These are phyloP conservation scores for Agonum fuliginosum DNA, from an alignment of 2,888 invertebrate genomes.

Conservation along the genomic window DNA sequence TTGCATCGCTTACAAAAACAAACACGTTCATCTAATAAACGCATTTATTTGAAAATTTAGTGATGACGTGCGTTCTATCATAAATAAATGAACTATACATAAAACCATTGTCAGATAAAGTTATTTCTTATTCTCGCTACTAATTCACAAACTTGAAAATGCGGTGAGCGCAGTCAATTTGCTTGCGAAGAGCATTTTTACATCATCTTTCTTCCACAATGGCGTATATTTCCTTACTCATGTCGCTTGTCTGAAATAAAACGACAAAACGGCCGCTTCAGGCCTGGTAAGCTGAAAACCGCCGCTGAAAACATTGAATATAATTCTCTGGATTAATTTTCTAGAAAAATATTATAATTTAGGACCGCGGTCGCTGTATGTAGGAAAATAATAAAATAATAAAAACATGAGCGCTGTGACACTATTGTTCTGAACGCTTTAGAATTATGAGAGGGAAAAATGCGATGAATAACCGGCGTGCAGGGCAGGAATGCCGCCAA, in stretches of 20 bases:
- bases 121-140: too few species aligned
- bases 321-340: conserved; percentile 41
- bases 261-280: conserved; percentile 25
- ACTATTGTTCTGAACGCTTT: conserved; percentile 30
- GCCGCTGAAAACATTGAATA: not conserved
- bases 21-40: too few species aligned
- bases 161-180: conserved; percentile 8
- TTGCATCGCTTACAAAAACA: too few species aligned
- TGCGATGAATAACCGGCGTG: conserved; percentile 11
- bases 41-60: too few species aligned
- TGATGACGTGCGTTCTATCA: too few species aligned
- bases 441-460: conserved; percentile 35
- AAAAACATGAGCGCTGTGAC: conserved; percentile 34
- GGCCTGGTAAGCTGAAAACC: not conserved
- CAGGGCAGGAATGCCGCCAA: not conserved
- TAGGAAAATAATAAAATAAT: conserved; percentile 39
- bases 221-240: conserved; percentile 1
- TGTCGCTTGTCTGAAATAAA: conserved; percentile 14
- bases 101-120: too few species aligned
- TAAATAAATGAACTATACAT: too few species aligned
- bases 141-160: not conserved
- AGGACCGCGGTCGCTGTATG: not conserved
- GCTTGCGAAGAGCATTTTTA: conserved; percentile 13
- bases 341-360: conserved; percentile 40
- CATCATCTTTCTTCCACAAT: conserved; percentile 24